These are phyloP conservation scores for Drosophila mauritiana DNA, from an alignment of 1,140 invertebrate genomes.

Conservation along the genomic window DNA sequence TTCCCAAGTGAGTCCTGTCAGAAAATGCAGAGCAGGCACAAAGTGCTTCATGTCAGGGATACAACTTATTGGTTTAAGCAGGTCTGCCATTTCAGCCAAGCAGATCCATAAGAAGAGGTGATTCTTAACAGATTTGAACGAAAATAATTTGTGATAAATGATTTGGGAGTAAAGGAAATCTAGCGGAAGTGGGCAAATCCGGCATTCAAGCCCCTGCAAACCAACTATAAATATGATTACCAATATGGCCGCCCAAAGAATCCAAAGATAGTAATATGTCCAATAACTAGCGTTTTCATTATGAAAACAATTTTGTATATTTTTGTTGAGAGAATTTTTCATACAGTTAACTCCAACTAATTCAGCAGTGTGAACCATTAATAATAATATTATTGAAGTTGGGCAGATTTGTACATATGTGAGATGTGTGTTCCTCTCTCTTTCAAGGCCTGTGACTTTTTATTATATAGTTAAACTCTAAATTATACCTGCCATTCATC, in stretches of 20 bases:
- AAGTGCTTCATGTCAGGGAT: conserved; percentile 1
- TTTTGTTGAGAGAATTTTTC: conserved; percentile 55
- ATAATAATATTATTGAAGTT: not conserved
- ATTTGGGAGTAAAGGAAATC: not conserved
- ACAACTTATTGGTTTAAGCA: not conserved
- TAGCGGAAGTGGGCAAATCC: conserved; percentile 6
- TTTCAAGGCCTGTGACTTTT: no score
- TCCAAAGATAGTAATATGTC: conserved; percentile 26
- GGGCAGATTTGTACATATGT: no score
- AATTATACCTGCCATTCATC: no score
- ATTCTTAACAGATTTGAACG: no score
- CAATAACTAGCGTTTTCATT: conserved; percentile 76
- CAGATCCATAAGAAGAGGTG: no score
- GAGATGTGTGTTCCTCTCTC: no score
- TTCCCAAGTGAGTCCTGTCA: conserved; percentile 66
- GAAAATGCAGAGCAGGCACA: conserved; percentile 22
- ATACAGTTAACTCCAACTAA: conserved; percentile 40
- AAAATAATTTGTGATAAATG: not conserved
- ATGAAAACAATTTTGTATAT: conserved; percentile 43
- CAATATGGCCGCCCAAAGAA: not conserved
- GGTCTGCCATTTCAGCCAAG: no score
- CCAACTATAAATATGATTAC: conserved; percentile 30
- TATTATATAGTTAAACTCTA: no score
- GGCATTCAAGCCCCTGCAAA: conserved; percentile 4
- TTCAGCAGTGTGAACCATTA: no score